These are phyloP conservation scores for Nomada goodeniana DNA, from an alignment of 2,888 invertebrate species.

Conservation along the genomic window DNA sequence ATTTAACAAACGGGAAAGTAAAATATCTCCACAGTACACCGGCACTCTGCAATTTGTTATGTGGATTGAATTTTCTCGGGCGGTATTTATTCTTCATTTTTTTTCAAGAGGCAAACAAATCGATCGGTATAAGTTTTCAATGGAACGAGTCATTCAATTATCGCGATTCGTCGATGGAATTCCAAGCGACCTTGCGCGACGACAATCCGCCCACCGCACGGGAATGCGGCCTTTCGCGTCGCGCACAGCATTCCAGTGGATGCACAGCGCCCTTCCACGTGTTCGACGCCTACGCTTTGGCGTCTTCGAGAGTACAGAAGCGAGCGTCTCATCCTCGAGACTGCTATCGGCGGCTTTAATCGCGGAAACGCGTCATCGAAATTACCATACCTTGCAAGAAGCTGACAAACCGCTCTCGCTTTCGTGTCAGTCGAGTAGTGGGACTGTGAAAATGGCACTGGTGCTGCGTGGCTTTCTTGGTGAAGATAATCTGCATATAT, in stretches of 20 bases:
- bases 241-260: slow-evolving; percentile 14
- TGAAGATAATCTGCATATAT: too few relatives aligned
- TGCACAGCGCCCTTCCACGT: slow-evolving; percentile 18
- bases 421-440: slow-evolving; percentile 26
- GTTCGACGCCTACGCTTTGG: slow-evolving; percentile 37
- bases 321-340: slow-evolving; percentile 13
- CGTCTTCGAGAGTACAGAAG: slow-evolving; percentile 21
- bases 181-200: slow-evolving; percentile 55
- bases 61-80: too few relatives aligned
- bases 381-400: slow-evolving; percentile 58
- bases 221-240: slow-evolving; percentile 63
- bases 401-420: slow-evolving; percentile 56
- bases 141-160: too few relatives aligned
- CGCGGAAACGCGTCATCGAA: slow-evolving; percentile 43
- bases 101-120: not conserved
- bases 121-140: too few relatives aligned
- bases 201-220: slow-evolving; percentile 31
- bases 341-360: slow-evolving; percentile 30
- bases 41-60: too few relatives aligned
- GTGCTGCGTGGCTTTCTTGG: not conserved
- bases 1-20: too few relatives aligned
- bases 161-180: slow-evolving; percentile 1
- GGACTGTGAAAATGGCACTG: not conserved
- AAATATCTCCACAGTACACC: too few relatives aligned
- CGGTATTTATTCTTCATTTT: too few relatives aligned